Evolutionary conservation across 2,113 vertebrate genomes (phyloP), one percentile per base, ranked within the genome.

Genomic region (Plotosus lineatus): DNA sequence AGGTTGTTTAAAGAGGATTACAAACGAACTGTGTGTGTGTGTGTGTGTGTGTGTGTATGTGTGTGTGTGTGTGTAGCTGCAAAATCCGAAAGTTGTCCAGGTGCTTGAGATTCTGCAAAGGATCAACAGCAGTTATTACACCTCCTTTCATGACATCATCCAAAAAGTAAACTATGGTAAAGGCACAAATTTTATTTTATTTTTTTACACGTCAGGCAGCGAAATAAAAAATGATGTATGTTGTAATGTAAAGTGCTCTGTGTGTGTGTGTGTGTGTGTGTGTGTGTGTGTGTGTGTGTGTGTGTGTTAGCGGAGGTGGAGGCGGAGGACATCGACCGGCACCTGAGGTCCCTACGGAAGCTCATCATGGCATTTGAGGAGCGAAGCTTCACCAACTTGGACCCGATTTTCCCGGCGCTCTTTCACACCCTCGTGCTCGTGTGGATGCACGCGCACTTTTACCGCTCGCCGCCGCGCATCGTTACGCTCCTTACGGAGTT

Each of bases 391-490:
- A 86, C 90, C 40, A 86, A 90, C 26, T 68, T 88, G 73, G 92
- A 95, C 79, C 12, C 76, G 85, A 91, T 96, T 71, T 90, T 94
- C 85, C 91, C 90, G 56, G 91, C 93, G 75, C 88, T 95, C 87
- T 96, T 94, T 90, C 94, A 93, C 89, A 90, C 94, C 63, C 95
- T 98, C 79, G 95, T 96, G 88, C 95, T 96, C 85, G 91, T 94
- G 90, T 98, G 97, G 96, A 96, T 91, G 78, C 86, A 86, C 86
- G 97, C 96, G 85, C 91, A 87, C 78, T 86, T 91, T 87, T 93
- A 89, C 81, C 94, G 94, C 87, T 90, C 87, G 84, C 93, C 93
- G 71, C 87, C 88, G 46, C 93, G 93, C 86, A 92, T 91, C 82
- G 91, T 94, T 88, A 92, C 95, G 78, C 93, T 95, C 77, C 88